These are phyloP conservation scores for Platysternon megacephalum DNA, from an alignment of 2,113 vertebrate species.

Conservation along the genomic window DNA sequence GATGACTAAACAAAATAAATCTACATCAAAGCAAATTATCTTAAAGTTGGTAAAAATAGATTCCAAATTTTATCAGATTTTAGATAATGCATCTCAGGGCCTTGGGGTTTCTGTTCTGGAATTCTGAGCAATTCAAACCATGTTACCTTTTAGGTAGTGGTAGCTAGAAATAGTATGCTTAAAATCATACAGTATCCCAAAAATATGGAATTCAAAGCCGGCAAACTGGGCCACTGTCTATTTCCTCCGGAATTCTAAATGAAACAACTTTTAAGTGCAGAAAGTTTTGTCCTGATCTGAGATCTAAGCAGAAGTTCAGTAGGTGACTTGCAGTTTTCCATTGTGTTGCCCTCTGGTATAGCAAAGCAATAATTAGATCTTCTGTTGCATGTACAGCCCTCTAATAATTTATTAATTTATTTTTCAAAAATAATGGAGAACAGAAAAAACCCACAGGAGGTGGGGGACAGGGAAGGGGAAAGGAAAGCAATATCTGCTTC, in stretches of 20 bases:
- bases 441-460: not conserved
- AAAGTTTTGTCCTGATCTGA: not conserved
- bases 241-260: not conserved
- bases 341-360: not conserved
- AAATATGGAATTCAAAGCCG: not conserved
- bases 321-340: accelerated
- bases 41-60: not conserved
- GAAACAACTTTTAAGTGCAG: not conserved
- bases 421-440: not conserved
- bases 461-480: too few relatives aligned
- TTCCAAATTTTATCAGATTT: not conserved
- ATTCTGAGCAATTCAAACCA: not conserved
- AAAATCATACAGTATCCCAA: not conserved
- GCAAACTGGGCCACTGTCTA: not conserved
- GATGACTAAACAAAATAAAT: not conserved
- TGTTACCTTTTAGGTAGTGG: not conserved
- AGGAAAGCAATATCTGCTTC: too few relatives aligned
- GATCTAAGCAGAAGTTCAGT: not conserved
- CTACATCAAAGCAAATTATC: not conserved
- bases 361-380: not conserved
- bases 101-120: not conserved
- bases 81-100: not conserved
- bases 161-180: not conserved
- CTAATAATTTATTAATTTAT: not conserved
- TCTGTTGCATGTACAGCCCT: not conserved